Percentiles rank a stretch among this genome's conserved stretches.
phyloP scores from a whole-genome alignment of 2,113 vertebrate genomes.

The Rallus limicola region DNA sequence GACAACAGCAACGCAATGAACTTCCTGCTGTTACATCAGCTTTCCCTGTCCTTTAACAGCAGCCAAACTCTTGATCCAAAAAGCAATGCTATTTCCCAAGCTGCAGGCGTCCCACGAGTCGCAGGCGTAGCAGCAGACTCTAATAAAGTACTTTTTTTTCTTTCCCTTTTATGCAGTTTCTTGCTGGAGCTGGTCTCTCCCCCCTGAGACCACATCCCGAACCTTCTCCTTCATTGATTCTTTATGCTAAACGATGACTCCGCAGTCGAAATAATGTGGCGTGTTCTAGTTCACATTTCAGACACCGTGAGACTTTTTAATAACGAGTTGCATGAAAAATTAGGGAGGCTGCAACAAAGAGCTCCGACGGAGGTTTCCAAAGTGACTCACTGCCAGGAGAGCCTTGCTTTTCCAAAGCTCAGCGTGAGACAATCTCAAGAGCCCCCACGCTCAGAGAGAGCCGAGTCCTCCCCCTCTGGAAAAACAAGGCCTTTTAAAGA shows the following conservation, averaged over 20 bases:
- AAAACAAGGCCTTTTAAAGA: constrained; percentile 10
- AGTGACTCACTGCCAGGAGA: constrained; percentile 41
- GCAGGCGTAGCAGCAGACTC: constrained; percentile 22
- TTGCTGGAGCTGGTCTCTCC: background rate
- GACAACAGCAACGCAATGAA: background rate
- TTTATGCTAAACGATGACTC: constrained; percentile 54
- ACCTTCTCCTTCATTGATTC: constrained; percentile 50
- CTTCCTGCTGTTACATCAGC: background rate
- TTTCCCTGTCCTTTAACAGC: constrained; percentile 16
- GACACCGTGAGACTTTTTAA: constrained; percentile 52
- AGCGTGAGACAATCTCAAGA: constrained; percentile 15
- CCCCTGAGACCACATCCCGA: constrained; percentile 51
- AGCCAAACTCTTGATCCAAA: constrained; percentile 24
- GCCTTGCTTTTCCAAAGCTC: constrained; percentile 36
- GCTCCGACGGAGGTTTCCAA: constrained; percentile 29
- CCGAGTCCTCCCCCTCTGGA: background rate
- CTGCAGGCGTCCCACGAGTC: background rate
- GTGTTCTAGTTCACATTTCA: constrained; percentile 33
- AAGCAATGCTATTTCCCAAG: constrained; percentile 38
- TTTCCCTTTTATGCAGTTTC: constrained; percentile 28
- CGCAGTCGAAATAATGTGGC: constrained; percentile 19
- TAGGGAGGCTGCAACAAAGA: constrained; percentile 58
- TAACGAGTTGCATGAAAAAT: constrained; percentile 61
- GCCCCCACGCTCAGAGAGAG: background rate
- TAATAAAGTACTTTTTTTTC: constrained; percentile 45